These are phyloP conservation scores for Cyprinus carpio DNA, from an alignment of 2,113 vertebrate genomes.

Conservation along the genomic window DNA sequence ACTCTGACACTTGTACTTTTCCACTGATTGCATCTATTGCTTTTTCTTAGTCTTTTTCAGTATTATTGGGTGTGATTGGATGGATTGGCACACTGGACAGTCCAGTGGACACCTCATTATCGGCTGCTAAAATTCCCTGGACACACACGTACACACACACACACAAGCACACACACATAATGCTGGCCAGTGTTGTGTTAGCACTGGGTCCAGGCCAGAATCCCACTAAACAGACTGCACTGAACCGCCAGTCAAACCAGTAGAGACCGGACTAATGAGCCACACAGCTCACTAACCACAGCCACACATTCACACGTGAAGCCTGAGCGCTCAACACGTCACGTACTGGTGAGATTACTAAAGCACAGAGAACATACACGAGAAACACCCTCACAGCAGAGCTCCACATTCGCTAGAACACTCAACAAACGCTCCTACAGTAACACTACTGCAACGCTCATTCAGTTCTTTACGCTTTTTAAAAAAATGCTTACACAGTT, in stretches of 20 bases:
- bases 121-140: background rate
- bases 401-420: no score
- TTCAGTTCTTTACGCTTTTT: no score
- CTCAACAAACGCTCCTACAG: no score
- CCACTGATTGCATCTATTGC: background rate
- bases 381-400: no score
- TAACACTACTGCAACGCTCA: no score
- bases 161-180: background rate
- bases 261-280: background rate
- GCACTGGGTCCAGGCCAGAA: background rate
- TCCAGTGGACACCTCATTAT: background rate
- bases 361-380: no score
- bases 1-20: background rate
- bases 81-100: no score
- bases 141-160: background rate
- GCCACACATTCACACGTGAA: no score
- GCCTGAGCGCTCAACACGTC: no score
- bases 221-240: background rate
- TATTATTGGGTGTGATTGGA: background rate
- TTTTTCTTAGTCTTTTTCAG: background rate
- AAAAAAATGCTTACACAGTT: no score
- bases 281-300: background rate
- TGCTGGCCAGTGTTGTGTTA: no score
- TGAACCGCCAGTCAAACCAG: background rate
- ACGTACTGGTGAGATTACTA: no score